Evolutionary conservation across 2,113 vertebrate species (phyloP).

Genomic region (Eulemur rufifrons): DNA sequence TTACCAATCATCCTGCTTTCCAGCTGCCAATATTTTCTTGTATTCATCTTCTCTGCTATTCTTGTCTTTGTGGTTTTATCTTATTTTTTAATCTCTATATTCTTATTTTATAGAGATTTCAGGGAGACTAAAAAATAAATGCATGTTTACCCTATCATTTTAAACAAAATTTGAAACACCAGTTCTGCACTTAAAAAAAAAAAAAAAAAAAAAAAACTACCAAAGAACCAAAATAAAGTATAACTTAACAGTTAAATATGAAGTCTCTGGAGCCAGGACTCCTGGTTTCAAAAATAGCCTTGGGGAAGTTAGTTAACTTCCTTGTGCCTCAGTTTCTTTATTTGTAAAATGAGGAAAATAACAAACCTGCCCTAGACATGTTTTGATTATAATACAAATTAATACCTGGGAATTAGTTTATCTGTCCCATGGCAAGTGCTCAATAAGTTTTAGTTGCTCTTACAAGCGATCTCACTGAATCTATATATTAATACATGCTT

Average conservation of each 20-base stretch:
- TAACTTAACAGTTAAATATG: not conserved
- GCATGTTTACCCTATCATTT: not conserved
- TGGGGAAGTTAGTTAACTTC: not conserved
- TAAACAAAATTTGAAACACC: not conserved
- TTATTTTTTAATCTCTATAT: not conserved
- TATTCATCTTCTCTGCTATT: not conserved
- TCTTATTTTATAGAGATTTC: not conserved
- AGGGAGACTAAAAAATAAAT: not conserved
- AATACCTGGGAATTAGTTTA: not conserved
- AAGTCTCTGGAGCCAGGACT: not conserved
- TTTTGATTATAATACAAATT: not conserved
- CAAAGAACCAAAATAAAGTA: not conserved
- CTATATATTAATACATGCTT: not conserved
- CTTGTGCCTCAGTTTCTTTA: not conserved
- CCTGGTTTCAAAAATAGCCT: not conserved
- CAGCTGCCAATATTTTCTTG: not conserved
- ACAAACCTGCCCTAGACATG: not conserved
- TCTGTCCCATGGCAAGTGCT: not conserved
- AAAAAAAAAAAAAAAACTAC: not conserved
- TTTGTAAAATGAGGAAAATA: constrained; percentile 41
- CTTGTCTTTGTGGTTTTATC: not conserved
- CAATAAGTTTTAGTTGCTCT: not conserved
- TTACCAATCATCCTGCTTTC: not conserved
- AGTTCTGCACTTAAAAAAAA: not conserved
- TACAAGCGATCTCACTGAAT: not conserved